Evolutionary conservation across 2,888 invertebrate genomes (phyloP).

Genomic region (Meandrusa payeni): DNA sequence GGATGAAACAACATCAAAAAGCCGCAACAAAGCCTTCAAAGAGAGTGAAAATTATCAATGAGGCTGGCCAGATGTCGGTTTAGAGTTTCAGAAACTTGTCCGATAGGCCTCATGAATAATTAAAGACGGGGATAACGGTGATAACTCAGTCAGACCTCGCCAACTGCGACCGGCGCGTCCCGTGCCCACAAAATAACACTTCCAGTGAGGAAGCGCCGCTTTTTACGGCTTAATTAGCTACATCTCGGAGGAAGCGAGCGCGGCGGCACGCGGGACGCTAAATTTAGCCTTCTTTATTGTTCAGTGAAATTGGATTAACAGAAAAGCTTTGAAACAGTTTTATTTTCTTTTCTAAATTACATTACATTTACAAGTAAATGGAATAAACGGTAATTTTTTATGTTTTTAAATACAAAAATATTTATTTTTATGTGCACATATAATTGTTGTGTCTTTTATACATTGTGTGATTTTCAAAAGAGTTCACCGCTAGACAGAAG

Average conservation of each 20-base stretch:
- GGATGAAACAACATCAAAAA: background rate
- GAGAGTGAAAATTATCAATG: conserved; percentile 66
- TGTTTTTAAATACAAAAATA: too few species aligned
- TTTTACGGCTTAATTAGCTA: conserved; percentile 72
- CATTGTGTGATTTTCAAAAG: too few species aligned
- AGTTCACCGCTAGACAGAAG: too few species aligned
- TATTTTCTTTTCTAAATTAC: conserved; percentile 28
- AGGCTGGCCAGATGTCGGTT: conserved; percentile 59
- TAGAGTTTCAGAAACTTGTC: conserved; percentile 58
- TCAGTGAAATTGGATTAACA: conserved; percentile 50
- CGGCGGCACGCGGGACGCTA: conserved; percentile 41
- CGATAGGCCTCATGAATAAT: conserved; percentile 67
- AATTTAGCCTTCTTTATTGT: conserved; percentile 42
- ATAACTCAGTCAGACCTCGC: conserved; percentile 56
- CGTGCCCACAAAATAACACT: conserved; percentile 57
- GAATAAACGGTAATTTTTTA: too few species aligned
- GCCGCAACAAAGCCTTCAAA: conserved; percentile 35
- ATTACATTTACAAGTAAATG: conserved; percentile 11
- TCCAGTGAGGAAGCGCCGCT: conserved; percentile 52
- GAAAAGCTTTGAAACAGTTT: conserved; percentile 29
- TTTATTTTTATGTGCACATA: too few species aligned
- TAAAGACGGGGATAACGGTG: conserved; percentile 59
- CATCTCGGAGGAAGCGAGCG: conserved; percentile 45
- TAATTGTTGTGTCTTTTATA: too few species aligned
- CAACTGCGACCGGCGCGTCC: conserved; percentile 32